These are phyloP conservation scores for Piprites chloris DNA, from an alignment of 2,113 vertebrate genomes.

Conservation along the genomic window DNA sequence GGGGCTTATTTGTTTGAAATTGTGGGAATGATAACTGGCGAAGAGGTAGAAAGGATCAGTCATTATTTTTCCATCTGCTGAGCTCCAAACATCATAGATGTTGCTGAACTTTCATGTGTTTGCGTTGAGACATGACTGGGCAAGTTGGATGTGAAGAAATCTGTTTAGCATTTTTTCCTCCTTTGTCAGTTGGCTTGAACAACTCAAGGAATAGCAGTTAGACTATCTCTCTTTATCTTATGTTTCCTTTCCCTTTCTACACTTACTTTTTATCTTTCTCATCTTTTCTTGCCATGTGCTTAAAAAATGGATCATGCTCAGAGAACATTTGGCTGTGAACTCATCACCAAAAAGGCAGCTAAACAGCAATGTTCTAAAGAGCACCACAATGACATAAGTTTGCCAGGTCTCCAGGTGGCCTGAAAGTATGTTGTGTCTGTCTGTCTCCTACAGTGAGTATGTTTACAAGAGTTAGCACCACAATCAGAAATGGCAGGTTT, in stretches of 20 bases:
- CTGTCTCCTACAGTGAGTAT: conserved; percentile 34
- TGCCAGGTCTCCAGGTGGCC: conserved; percentile 59
- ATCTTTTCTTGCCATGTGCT: neutral
- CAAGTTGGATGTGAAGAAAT: neutral
- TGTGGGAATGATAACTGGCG: neutral
- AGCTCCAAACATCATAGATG: neutral
- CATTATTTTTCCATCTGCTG: neutral
- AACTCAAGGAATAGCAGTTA: neutral
- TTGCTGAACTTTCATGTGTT: neutral
- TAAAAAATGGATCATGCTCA: neutral
- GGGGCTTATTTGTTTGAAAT: neutral
- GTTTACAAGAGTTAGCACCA: conserved; percentile 38
- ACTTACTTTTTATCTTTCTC: neutral
- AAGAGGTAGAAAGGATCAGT: neutral
- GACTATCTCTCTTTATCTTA: neutral
- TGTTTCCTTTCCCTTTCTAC: neutral
- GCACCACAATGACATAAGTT: conserved; percentile 13
- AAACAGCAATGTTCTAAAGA: conserved; percentile 14
- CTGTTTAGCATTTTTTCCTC: neutral
- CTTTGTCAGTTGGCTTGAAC: neutral
- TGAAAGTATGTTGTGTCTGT: conserved; percentile 58
- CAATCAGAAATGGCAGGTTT: conserved; percentile 27
- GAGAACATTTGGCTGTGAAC: conserved; percentile 50
- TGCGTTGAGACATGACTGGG: neutral
- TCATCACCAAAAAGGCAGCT: conserved; percentile 27